Evolutionary conservation across 2,113 vertebrate species (phyloP).

Genomic region (Dipodomys spectabilis): DNA sequence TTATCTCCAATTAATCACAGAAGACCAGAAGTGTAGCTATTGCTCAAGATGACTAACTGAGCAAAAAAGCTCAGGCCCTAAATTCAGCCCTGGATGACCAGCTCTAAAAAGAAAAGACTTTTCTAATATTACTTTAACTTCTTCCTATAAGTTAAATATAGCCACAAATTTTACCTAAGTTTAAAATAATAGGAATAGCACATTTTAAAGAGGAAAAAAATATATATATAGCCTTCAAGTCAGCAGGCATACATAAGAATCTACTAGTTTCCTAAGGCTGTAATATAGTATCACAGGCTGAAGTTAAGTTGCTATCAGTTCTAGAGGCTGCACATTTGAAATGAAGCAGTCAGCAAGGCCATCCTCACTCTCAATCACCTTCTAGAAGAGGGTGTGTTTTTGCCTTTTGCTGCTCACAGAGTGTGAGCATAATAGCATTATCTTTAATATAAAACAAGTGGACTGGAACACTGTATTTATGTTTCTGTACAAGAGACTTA

Average conservation of each 20-base stretch:
- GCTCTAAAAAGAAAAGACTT: too few species aligned
- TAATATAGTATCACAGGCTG: not conserved
- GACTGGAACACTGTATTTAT: not conserved
- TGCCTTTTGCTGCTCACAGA: not conserved
- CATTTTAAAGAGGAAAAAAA: not conserved
- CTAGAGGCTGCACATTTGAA: not conserved
- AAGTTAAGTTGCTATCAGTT: not conserved
- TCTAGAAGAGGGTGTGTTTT: not conserved
- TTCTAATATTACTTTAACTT: not conserved
- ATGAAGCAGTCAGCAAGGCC: not conserved
- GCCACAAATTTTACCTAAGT: not conserved
- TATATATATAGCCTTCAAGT: not conserved
- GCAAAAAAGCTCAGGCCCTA: too few species aligned
- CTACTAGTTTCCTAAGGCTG: not conserved
- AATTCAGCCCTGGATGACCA: too few species aligned
- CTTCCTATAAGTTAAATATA: not conserved
- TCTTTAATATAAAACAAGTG: not conserved
- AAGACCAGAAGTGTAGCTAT: too few species aligned
- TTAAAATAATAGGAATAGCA: conserved; percentile 26
- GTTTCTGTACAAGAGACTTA: not conserved
- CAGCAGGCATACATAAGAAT: not conserved
- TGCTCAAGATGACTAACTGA: too few species aligned
- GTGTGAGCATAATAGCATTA: too few species aligned
- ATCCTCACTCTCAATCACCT: not conserved
- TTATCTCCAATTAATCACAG: too few species aligned